These are phyloP conservation scores for Stictocephala bisonia DNA, from an alignment of 2,888 invertebrate genomes.

Conservation along the genomic window DNA sequence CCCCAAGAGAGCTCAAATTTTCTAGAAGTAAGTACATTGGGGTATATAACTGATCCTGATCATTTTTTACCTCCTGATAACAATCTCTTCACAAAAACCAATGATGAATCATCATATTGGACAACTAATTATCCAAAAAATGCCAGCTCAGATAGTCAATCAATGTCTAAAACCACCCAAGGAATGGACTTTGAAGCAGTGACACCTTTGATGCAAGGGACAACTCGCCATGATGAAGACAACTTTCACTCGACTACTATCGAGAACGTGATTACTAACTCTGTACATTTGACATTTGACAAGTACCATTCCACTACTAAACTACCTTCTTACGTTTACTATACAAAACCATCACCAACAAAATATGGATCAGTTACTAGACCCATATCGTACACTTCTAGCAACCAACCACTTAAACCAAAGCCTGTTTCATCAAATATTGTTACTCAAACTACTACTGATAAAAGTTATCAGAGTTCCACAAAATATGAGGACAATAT, in stretches of 20 bases:
- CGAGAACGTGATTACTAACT: constrained; percentile 11
- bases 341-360: constrained; percentile 15
- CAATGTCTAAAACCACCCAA: constrained; percentile 49
- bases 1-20: constrained; percentile 50
- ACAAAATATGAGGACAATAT: constrained; percentile 61
- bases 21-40: constrained; percentile 50
- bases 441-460: constrained; percentile 28
- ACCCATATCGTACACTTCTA: constrained; percentile 33
- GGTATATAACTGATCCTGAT: constrained; percentile 48
- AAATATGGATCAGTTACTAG: constrained; percentile 12
- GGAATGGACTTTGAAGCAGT: constrained; percentile 31
- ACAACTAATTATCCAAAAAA: constrained; percentile 40
- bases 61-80: constrained; percentile 32
- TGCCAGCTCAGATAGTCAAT: constrained; percentile 37
- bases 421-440: constrained; percentile 22
- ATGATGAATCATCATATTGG: constrained; percentile 32
- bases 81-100: constrained; percentile 8
- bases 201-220: constrained; percentile 24
- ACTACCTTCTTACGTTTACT: constrained; percentile 19
- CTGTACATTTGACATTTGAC: constrained; percentile 1
- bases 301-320: constrained; percentile 18
- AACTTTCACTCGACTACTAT: constrained; percentile 23
- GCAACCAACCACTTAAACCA: constrained; percentile 36
- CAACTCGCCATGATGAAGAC: constrained; percentile 29
- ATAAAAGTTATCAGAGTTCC: constrained; percentile 26